Percentiles rank a stretch among this genome's conserved stretches.
Evolutionary conservation across 1,140 invertebrate genomes (phyloP).

Genomic region (Protaetia brevitarsis): DNA sequence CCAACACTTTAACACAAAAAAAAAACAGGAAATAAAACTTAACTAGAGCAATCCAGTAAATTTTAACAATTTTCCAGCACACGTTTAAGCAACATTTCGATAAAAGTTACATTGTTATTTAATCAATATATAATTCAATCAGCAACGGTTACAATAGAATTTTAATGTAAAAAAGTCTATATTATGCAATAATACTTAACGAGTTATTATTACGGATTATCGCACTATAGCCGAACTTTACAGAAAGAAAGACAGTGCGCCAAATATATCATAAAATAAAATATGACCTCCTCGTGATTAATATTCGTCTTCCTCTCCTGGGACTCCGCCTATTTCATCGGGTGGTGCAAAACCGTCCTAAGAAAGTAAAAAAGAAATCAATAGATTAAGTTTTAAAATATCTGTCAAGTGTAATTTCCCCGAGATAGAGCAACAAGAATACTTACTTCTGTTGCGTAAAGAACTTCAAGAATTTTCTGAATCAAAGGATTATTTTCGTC

Average conservation of each 20-base stretch:
- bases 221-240: constrained; percentile 17
- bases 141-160: constrained; percentile 25
- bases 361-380: constrained; percentile 37
- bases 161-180: constrained; percentile 23
- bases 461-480: constrained; percentile 90
- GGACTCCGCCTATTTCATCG: constrained; percentile 72
- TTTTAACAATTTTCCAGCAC: constrained; percentile 22
- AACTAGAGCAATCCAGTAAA: constrained; percentile 19
- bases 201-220: constrained; percentile 18
- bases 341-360: constrained; percentile 95
- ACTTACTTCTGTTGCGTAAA: constrained; percentile 96
- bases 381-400: constrained; percentile 28
- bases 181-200: constrained; percentile 24
- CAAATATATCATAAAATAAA: constrained; percentile 8
- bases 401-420: constrained; percentile 20
- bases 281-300: constrained; percentile 31
- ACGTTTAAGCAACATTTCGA: constrained; percentile 20
- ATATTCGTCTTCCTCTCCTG: constrained; percentile 69
- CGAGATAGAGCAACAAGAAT: constrained; percentile 19
- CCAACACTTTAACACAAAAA: constrained; percentile 14
- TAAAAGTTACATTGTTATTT: constrained; percentile 10
- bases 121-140: constrained; percentile 21
- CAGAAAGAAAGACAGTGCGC: constrained; percentile 11
- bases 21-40: constrained; percentile 20
- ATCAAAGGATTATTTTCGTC: constrained; percentile 77